Evolutionary conservation across 2,797 vertebrate species (phyloP).

Genomic region (Emys orbicularis): DNA sequence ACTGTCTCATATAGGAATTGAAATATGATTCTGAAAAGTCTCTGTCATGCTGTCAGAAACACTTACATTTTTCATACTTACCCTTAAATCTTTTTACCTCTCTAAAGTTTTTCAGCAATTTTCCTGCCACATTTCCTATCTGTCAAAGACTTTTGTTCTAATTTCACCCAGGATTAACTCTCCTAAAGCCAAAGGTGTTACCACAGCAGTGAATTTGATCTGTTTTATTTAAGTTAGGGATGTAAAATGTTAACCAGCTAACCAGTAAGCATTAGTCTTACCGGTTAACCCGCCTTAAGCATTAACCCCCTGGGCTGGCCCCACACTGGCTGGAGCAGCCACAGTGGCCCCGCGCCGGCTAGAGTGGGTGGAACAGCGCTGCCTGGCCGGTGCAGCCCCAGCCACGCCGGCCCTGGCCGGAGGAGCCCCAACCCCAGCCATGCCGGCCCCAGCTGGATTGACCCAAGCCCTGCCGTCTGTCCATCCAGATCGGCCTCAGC

Average conservation of each 20-base stretch:
- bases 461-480: too few relatives aligned
- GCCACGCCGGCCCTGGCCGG: rapidly evolving
- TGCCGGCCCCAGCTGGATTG: too few relatives aligned
- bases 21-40: slow-evolving; percentile 16
- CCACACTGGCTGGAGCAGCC: too few relatives aligned
- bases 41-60: neutral
- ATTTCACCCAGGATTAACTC: rapidly evolving
- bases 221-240: neutral
- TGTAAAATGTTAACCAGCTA: too few relatives aligned
- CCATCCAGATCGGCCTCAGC: too few relatives aligned
- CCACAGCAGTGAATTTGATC: neutral
- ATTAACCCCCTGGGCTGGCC: too few relatives aligned
- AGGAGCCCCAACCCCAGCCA: too few relatives aligned
- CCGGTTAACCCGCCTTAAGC: too few relatives aligned
- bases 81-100: slow-evolving; percentile 31
- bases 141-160: neutral
- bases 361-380: too few relatives aligned
- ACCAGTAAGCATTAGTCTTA: too few relatives aligned
- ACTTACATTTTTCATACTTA: slow-evolving; percentile 41
- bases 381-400: too few relatives aligned
- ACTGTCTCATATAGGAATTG: neutral
- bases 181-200: rapidly evolving
- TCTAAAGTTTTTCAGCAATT: slow-evolving; percentile 16
- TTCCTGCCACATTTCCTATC: neutral
- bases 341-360: too few relatives aligned